Percentiles rank a stretch among this genome's conserved stretches.
phyloP scores from a whole-genome alignment of 2,113 vertebrate genomes.

The Lepisosteus osseus region DNA sequence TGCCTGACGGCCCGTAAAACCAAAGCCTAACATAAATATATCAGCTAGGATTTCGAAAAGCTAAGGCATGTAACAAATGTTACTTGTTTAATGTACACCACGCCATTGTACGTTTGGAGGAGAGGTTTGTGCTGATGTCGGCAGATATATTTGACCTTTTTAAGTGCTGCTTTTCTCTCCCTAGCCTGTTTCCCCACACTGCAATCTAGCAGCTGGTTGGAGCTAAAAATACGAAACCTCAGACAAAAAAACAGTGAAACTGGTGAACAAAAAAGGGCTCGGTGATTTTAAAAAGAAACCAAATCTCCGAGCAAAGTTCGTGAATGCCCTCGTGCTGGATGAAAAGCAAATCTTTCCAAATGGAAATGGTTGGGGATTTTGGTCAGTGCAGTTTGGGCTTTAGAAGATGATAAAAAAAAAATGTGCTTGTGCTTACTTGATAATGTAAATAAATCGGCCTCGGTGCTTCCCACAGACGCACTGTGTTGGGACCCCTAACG shows the following conservation, averaged over 20 bases:
- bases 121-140: slow-evolving; percentile 32
- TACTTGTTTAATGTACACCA: slow-evolving; percentile 30
- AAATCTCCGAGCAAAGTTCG: too few species aligned
- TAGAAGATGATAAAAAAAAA: too few species aligned
- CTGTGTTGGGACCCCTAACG: too few species aligned
- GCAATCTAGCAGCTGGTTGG: slow-evolving; percentile 4
- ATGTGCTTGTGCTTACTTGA: too few species aligned
- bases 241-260: too few species aligned
- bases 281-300: too few species aligned
- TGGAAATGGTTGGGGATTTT: too few species aligned
- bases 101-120: slow-evolving; percentile 21
- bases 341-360: background rate
- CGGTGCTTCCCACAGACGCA: too few species aligned
- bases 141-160: slow-evolving; percentile 29
- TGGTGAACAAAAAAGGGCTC: too few species aligned
- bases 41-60: slow-evolving; percentile 21
- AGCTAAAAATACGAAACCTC: background rate
- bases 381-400: too few species aligned
- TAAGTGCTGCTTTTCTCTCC: background rate
- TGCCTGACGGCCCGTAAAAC: slow-evolving; percentile 30
- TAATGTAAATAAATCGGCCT: too few species aligned
- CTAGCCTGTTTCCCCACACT: background rate
- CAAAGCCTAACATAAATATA: slow-evolving; percentile 27
- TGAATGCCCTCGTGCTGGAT: background rate
- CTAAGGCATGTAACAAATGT: slow-evolving; percentile 32